Evolutionary conservation across 2,797 vertebrate genomes (phyloP), one percentile per base, ranked within the genome.

Genomic region (Calcarius lapponicus): DNA sequence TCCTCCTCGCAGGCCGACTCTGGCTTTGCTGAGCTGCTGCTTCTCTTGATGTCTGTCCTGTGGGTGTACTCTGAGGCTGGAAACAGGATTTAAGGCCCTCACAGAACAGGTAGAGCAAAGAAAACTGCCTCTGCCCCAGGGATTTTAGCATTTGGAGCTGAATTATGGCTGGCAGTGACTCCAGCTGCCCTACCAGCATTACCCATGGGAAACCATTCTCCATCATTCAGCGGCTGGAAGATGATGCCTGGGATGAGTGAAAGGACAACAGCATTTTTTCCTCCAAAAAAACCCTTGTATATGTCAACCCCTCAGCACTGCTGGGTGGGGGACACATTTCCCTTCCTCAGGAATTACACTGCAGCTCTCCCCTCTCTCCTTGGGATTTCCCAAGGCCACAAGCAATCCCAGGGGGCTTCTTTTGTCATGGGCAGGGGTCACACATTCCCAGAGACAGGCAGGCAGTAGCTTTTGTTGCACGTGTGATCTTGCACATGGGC

Each of bases 401-500:
- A 29, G 47, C 16, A 54, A 11, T 32, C 62, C 32, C 61, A 32
- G 61, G 48, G 22, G 32, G 21, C 11, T 56, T 45, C 36, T 74
- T 75, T 26, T 40, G 13, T 18, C 66, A 8, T 6, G 7, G 15
- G 19, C 43, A 48, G 45, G 34, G 45, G n/a, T 26, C 6, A 0
- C 2, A 26, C 1, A 0, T 32, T 65, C 79, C 54, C 0, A 0
- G 43, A 56, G 61, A 60, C 0, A 5, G 70, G 40, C 42, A 67
- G 42, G 28, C 0, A 0, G 14, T 18, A 26, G 22, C 19, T 71
- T 76, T 60, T 47, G 17, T 26, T 72, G 38, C 57, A 3, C 3
- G 2, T 61, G n/a, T 53, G 58, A 26, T 69, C 32, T 71, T 3
- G 1, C 31, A 76, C 38, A 31, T 4, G 47, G n/a, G 22, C 65